Conservation (phyloP, 2,113 vertebrate genomes). For the Geococcyx californianus region DNA sequence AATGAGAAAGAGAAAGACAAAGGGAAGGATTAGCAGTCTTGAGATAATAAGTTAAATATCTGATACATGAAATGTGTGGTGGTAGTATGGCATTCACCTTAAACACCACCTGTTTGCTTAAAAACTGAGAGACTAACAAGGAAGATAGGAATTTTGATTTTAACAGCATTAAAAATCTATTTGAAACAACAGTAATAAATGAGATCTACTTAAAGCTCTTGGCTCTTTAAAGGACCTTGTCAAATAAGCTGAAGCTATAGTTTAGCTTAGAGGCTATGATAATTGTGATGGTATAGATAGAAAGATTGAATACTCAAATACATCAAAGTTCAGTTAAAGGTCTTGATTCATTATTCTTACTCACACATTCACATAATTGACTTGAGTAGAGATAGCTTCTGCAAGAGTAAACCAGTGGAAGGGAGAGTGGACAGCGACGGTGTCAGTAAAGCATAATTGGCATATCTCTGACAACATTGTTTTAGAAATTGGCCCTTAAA, state of each 20-base stretch:
- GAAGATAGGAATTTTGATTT: neutral
- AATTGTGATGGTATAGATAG: neutral
- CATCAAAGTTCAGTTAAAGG: neutral
- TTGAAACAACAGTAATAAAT: neutral
- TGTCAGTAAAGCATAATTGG: neutral
- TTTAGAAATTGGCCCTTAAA: neutral
- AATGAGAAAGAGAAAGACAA: neutral
- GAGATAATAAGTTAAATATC: neutral
- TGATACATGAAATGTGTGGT: neutral
- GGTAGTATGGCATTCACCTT: neutral
- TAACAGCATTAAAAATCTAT: neutral
- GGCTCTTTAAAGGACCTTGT: neutral
- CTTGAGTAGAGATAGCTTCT: neutral
- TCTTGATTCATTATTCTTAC: neutral
- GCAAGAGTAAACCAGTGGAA: neutral
- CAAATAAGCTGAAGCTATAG: neutral
- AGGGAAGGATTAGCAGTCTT: neutral
- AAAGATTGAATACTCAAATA: neutral
- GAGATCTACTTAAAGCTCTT: neutral
- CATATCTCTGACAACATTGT: neutral
- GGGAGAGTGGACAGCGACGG: rapidly evolving
- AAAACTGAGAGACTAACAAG: neutral
- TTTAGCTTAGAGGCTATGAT: neutral
- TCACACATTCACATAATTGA: neutral
- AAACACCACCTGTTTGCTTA: neutral